A percentile compares a stretch with the other conserved stretches of the same genome.
Conservation (phyloP, 2,797 vertebrate species). For the Apodemus agrarius region DNA sequence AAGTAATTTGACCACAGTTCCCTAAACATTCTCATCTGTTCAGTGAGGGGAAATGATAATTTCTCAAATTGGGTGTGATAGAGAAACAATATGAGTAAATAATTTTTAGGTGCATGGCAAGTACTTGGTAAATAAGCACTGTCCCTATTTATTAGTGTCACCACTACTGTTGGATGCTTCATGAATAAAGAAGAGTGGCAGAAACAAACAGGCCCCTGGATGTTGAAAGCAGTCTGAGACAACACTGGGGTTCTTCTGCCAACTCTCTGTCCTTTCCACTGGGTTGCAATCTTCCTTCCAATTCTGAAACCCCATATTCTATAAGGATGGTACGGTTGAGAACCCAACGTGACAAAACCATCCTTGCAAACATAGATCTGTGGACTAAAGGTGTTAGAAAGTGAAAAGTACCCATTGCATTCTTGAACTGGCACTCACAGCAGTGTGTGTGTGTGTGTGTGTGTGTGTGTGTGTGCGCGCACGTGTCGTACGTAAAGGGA, state of each 20-base stretch:
- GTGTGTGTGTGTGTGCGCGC: neutral
- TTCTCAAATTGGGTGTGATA: neutral
- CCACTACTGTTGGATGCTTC: no score
- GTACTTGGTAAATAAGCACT: neutral
- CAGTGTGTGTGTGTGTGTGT: neutral
- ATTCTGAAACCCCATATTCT: neutral
- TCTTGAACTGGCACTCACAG: neutral
- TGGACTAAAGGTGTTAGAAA: neutral
- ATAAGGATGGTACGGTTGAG: neutral
- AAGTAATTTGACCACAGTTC: neutral
- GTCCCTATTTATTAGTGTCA: neutral
- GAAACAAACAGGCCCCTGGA: neutral
- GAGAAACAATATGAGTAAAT: neutral
- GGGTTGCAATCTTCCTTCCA: neutral
- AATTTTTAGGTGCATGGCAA: neutral
- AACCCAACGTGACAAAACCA: neutral
- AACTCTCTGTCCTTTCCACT: neutral
- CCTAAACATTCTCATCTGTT: neutral
- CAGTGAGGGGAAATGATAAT: neutral
- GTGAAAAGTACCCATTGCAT: neutral
- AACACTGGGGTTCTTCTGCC: neutral
- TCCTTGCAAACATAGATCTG: neutral
- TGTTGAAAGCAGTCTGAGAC: neutral
- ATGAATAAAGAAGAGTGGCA: neutral
- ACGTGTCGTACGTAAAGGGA: neutral